Percentiles rank a stretch among this genome's conserved stretches.
Evolutionary conservation across 2,113 vertebrate genomes (phyloP).

Genomic region (Cyphomyrus plagiostoma): DNA sequence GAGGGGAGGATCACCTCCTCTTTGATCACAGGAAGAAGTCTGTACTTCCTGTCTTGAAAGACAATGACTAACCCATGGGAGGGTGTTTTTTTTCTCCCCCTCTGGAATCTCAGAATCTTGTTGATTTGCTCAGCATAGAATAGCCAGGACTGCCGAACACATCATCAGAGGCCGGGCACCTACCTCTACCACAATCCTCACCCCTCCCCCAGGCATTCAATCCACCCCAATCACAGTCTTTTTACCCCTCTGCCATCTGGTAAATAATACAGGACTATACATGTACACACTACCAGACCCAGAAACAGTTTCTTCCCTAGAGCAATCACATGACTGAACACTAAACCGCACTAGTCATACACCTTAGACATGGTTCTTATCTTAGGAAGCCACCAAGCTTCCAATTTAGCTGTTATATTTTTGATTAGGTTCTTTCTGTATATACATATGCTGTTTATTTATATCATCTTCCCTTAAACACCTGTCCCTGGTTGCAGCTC

Average conservation of each 20-base stretch:
- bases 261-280: background rate
- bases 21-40: background rate
- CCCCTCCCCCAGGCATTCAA: background rate
- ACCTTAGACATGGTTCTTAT: background rate
- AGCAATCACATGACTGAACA: background rate
- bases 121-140: background rate
- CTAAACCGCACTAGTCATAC: background rate
- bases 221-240: background rate
- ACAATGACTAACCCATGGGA: background rate
- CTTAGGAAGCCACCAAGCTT: background rate
- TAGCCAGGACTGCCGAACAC: background rate
- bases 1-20: background rate
- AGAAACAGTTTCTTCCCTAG: background rate
- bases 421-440: background rate
- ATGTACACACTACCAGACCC: background rate
- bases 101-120: background rate
- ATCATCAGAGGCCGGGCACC: background rate
- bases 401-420: background rate
- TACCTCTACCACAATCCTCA: background rate
- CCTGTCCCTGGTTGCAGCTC: background rate
- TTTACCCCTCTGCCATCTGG: background rate
- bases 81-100: background rate
- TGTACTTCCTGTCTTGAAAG: background rate
- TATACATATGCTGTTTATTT: background rate
- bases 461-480: background rate